phyloP scores from a whole-genome alignment of 2,797 vertebrate species.

The Gymnodraco acuticeps region DNA sequence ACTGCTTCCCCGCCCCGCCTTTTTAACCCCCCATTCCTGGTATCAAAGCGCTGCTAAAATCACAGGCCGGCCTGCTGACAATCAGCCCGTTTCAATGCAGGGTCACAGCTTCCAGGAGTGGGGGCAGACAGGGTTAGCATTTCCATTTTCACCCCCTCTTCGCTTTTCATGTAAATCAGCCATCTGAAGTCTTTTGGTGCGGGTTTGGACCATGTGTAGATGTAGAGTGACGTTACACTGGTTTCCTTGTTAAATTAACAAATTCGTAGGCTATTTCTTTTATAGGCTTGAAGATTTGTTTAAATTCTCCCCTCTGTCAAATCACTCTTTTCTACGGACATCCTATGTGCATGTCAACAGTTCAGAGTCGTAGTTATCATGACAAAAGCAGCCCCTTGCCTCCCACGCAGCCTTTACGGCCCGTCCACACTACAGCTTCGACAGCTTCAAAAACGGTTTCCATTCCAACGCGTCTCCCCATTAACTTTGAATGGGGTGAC shows the following conservation, averaged over 20 bases:
- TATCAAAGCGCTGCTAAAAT: conserved; percentile 73
- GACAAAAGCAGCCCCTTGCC: conserved; percentile 65
- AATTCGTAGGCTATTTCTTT: conserved; percentile 16
- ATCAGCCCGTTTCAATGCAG: conserved; percentile 74
- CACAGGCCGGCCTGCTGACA: conserved; percentile 67
- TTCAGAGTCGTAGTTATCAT: conserved; percentile 71
- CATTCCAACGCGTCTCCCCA: too few relatives aligned
- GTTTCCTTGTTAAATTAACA: conserved; percentile 36
- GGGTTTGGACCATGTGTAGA: conserved; percentile 40
- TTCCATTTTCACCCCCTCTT: conserved; percentile 49
- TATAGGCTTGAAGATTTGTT: conserved; percentile 21
- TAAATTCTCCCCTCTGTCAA: conserved; percentile 21
- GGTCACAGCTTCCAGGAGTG: conserved; percentile 56
- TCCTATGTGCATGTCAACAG: conserved; percentile 64
- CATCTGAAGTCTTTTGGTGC: conserved; percentile 35
- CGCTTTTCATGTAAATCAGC: conserved; percentile 58
- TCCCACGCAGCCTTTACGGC: conserved; percentile 36
- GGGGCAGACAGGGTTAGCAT: conserved; percentile 58
- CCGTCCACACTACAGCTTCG: too few relatives aligned
- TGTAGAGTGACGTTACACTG: conserved; percentile 38
- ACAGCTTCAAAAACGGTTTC: too few relatives aligned
- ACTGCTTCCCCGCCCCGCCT: conserved; percentile 44
- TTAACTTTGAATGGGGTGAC: too few relatives aligned
- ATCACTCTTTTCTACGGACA: conserved; percentile 33
- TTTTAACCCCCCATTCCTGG: conserved; percentile 29